Evolutionary conservation across 2,888 invertebrate genomes (phyloP).

Genomic region (Labia minor): DNA sequence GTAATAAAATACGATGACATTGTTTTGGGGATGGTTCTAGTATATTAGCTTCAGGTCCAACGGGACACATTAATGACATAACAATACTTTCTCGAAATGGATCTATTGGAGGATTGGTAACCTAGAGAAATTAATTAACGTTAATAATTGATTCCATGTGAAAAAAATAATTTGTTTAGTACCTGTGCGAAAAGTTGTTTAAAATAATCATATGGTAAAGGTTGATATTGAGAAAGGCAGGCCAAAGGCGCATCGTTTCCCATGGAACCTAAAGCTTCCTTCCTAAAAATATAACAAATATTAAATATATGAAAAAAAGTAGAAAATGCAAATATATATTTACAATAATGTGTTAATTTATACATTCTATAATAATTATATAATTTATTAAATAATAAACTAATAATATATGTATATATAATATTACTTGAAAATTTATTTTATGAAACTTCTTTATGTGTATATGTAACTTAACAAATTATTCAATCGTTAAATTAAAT

Average conservation of each 20-base stretch:
- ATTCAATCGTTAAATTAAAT: no score
- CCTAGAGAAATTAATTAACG: constrained; percentile 35
- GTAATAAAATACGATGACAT: constrained; percentile 80
- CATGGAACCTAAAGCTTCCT: constrained; percentile 98
- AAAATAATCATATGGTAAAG: constrained; percentile 92
- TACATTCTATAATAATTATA: no score
- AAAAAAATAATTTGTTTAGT: constrained; percentile 19
- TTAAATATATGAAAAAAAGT: constrained; percentile 18
- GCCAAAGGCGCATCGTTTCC: constrained; percentile 98
- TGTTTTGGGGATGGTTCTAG: constrained; percentile 79
- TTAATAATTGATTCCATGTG: constrained; percentile 16
- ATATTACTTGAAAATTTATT: no score
- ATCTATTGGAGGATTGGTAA: constrained; percentile 98
- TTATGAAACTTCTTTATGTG: no score
- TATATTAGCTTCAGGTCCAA: constrained; percentile 93
- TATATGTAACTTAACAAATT: no score
- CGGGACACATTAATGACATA: constrained; percentile 94
- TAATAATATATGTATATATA: no score
- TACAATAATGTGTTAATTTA: no score
- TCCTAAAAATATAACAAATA: constrained; percentile 53
- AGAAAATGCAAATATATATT: no score
- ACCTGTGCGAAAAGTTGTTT: constrained; percentile 97
- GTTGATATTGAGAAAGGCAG: constrained; percentile 90
- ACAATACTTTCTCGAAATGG: constrained; percentile 98
- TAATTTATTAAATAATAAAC: no score